Percentiles rank a stretch among this genome's conserved stretches.
These are phyloP conservation scores for Sabatieria punctata DNA, from an alignment of 2,888 invertebrate genomes.

Conservation along the genomic window DNA sequence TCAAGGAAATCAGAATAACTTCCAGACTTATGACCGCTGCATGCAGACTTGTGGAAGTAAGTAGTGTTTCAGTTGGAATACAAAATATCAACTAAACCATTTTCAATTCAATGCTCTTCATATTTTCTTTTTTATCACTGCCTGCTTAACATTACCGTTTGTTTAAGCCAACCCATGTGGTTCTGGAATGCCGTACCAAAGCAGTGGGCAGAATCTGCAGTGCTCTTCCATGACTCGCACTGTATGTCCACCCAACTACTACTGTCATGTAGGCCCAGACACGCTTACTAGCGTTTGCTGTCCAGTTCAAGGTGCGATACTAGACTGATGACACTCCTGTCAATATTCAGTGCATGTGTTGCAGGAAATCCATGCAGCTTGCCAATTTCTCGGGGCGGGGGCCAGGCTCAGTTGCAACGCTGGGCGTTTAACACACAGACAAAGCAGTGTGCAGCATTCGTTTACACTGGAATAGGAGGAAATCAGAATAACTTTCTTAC, in stretches of 20 bases:
- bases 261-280: slow-evolving; percentile 5
- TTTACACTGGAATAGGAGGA: slow-evolving; percentile 2
- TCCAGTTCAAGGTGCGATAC: slow-evolving; percentile 1
- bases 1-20: slow-evolving; percentile 20
- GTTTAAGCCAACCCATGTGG: slow-evolving; percentile 8
- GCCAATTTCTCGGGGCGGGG: neutral
- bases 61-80: too few relatives aligned
- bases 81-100: too few relatives aligned
- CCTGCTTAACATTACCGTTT: too few relatives aligned
- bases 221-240: neutral
- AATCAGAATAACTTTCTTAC: slow-evolving; percentile 6
- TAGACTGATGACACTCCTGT: neutral
- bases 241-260: slow-evolving; percentile 6
- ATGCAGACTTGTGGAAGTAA: slow-evolving; percentile 12
- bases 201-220: neutral
- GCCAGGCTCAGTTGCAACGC: slow-evolving; percentile 1
- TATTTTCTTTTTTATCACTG: too few relatives aligned
- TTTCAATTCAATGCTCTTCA: too few relatives aligned
- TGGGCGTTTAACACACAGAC: neutral
- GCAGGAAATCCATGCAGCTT: slow-evolving; percentile 3
- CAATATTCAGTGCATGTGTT: neutral
- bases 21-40: slow-evolving; percentile 14
- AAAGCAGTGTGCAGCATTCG: neutral
- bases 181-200: neutral
- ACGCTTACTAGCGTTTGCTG: slow-evolving; percentile 4